phyloP scores from a whole-genome alignment of 2,888 invertebrate genomes.

The Megalurothrips usitatus region DNA sequence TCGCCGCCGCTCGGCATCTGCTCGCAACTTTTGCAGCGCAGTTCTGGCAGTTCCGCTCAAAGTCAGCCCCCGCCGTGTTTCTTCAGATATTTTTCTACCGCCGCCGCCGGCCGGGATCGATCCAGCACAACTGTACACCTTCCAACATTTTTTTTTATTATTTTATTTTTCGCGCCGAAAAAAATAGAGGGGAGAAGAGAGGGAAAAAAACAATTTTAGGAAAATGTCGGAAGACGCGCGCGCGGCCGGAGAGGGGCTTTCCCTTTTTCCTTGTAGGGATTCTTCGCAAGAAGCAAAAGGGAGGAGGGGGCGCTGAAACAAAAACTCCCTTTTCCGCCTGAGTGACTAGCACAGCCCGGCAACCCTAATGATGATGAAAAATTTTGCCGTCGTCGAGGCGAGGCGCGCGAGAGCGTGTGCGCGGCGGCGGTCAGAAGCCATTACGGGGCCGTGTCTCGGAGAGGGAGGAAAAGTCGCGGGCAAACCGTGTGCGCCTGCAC shows the following conservation, averaged over 20 bases:
- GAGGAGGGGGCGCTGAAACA: background rate
- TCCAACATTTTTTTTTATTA: background rate
- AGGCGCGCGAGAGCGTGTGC: background rate
- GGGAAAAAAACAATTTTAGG: too few relatives aligned
- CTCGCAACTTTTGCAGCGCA: too few relatives aligned
- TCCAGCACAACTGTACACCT: background rate
- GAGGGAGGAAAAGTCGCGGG: background rate
- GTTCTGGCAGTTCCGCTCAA: too few relatives aligned
- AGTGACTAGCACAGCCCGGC: background rate
- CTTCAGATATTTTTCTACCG: background rate
- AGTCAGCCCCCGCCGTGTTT: too few relatives aligned
- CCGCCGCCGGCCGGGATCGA: background rate
- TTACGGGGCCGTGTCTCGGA: background rate
- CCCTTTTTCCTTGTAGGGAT: background rate
- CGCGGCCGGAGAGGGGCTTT: too few relatives aligned
- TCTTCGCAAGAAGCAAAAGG: background rate
- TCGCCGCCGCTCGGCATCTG: too few relatives aligned
- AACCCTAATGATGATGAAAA: conserved; percentile 16
- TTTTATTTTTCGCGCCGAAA: background rate
- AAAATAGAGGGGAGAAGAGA: background rate
- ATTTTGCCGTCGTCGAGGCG: conserved; percentile 2
- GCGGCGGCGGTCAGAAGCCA: background rate
- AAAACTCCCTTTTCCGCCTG: conserved; percentile 17
- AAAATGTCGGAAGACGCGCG: too few relatives aligned
- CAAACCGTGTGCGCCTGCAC: too few relatives aligned